Base-by-base conservation (phyloP, 92 coral and sea anemone species). In the Meandrina meandrites region DNA sequence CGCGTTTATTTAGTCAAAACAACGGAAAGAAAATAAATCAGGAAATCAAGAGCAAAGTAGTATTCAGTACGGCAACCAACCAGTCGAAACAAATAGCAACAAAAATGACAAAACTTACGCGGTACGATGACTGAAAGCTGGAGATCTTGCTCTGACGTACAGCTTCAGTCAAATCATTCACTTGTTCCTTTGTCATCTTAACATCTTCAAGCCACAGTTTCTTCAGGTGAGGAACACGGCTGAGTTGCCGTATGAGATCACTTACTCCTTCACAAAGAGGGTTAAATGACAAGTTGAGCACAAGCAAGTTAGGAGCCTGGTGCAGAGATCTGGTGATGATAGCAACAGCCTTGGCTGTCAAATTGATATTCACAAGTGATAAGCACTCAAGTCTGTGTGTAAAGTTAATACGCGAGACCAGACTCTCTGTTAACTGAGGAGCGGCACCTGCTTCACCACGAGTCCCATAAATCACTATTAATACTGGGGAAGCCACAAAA, bases 131-230 rank as follows among this genome's bases (percentile, higher is more conserved):
- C 9, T 0, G 0, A 8, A 76, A 40, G 16, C 0, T 1, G 54
- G 19, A 21, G 56, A 75, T 75, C 3, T 75, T 75, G 56, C 79
- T 75, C 54, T 75, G 79, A 40, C 54, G 79, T 37, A 75, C 79
- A 75, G 56, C 79, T 75, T 50, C 28, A 40, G 60, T 50, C 80
- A 47, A 50, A 27, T 76, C 36, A 76, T 76, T n/a, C 24, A n/a
- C 80, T 76, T 76, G 80, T 24, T 76, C 3, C 62, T 76, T 47
- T 76, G 80, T 76, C 80, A 76, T 76, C 62, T 47, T 76, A 50
- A 76, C 80, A n/a, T 50, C 36, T 1, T 47, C 1, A 36, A 76
- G 80, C 16, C 2, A 0, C 62, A 76, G 80, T 1, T 1, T 0
- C 9, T 50, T 12, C 30, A 76, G 80, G 21, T 27, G 36, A 76